Conservation (phyloP, 2,113 vertebrate genomes). For the Pelobates fuscus region DNA sequence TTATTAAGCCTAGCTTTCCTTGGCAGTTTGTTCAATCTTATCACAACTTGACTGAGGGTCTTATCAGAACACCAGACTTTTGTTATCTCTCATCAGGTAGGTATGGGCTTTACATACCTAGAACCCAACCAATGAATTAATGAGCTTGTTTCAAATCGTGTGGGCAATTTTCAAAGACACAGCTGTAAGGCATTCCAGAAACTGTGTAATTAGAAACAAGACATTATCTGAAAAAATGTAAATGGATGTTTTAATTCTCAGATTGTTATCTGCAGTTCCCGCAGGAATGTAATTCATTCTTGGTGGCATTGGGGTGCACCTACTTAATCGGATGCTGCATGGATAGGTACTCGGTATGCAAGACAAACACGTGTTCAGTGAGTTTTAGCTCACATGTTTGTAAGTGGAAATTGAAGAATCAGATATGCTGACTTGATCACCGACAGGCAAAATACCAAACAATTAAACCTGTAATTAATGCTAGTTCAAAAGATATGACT, state of each 20-base stretch:
- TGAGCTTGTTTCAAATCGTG: constrained; percentile 18
- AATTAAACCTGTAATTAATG: too few species aligned
- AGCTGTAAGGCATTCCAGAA: constrained; percentile 27
- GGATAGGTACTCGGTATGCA: neutral
- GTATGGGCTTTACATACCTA: constrained; percentile 23
- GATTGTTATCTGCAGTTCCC: constrained; percentile 1
- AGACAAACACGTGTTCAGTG: too few species aligned
- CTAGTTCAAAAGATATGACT: too few species aligned
- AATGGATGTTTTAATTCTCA: constrained; percentile 35
- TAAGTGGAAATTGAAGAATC: too few species aligned
- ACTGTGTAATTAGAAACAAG: constrained; percentile 8
- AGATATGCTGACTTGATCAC: too few species aligned
- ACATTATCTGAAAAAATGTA: constrained; percentile 29
- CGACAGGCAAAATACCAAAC: too few species aligned
- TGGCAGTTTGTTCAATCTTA: constrained; percentile 23
- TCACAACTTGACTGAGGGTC: constrained; percentile 13
- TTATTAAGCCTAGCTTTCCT: constrained; percentile 12
- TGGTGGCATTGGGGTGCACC: neutral
- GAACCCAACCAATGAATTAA: neutral
- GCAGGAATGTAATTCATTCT: constrained; percentile 4
- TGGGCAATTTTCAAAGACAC: neutral
- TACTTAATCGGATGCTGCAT: neutral
- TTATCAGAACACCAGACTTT: constrained; percentile 19
- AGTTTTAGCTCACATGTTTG: too few species aligned
- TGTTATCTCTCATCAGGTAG: constrained; percentile 35